These are phyloP conservation scores for Drosophila rellima DNA, from an alignment of 2,888 invertebrate genomes.

Conservation along the genomic window DNA sequence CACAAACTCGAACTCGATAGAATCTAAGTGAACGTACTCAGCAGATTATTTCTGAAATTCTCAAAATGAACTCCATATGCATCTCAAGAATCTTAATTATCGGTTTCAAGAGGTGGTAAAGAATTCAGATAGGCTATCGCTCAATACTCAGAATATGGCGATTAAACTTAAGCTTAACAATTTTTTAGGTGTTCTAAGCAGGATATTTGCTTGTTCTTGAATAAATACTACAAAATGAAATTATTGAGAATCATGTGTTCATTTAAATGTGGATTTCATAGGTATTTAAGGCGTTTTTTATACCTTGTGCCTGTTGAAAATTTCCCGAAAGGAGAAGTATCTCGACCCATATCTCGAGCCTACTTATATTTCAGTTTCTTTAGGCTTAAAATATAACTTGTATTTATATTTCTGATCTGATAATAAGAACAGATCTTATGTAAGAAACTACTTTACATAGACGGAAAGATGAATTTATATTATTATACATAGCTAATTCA, in stretches of 20 bases:
- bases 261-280: neutral
- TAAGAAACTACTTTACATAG: no score
- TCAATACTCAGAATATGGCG: neutral
- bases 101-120: conserved; percentile 20
- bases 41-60: conserved; percentile 29
- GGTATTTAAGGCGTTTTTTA: neutral
- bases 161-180: conserved; percentile 10
- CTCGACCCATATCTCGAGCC: neutral
- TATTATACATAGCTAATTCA: neutral
- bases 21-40: neutral
- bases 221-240: conserved; percentile 6
- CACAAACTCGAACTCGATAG: conserved; percentile 2
- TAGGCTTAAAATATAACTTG: no score
- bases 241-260: neutral
- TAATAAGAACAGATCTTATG: no score
- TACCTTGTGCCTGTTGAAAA: neutral
- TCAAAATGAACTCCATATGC: neutral
- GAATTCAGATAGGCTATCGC: conserved; percentile 37
- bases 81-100: neutral
- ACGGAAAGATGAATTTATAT: no score
- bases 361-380: no score
- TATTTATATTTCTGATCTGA: no score
- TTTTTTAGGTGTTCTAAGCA: neutral
- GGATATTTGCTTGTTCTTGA: conserved; percentile 7
- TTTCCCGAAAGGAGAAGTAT: neutral